A percentile compares a stretch with the other conserved stretches of the same genome.
Evolutionary conservation across 1,140 invertebrate genomes (phyloP).

Genomic region (Elysia chlorotica): DNA sequence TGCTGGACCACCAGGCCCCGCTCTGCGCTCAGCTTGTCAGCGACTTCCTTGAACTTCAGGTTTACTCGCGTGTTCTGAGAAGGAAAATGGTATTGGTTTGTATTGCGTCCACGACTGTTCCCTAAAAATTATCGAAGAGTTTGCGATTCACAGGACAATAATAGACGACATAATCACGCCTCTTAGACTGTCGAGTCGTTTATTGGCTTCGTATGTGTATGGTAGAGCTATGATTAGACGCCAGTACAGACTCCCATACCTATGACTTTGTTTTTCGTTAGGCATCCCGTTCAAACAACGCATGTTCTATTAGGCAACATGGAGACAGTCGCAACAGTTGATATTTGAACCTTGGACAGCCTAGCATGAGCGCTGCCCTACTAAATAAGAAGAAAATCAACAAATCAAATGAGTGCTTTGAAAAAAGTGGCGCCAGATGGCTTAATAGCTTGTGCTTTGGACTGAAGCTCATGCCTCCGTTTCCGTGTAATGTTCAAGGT

Average conservation of each 20-base stretch:
- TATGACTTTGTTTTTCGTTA: background rate
- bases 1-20: constrained; percentile 34
- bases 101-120: too few relatives aligned
- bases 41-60: constrained; percentile 46
- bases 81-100: background rate
- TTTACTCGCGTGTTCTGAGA: constrained; percentile 47
- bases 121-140: background rate
- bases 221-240: background rate
- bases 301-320: too few relatives aligned
- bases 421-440: too few relatives aligned
- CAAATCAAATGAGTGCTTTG: too few relatives aligned
- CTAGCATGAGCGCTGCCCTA: too few relatives aligned
- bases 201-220: background rate
- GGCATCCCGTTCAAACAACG: too few relatives aligned
- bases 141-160: background rate
- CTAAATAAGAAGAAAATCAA: too few relatives aligned
- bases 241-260: background rate
- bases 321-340: too few relatives aligned
- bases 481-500: too few relatives aligned
- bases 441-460: too few relatives aligned
- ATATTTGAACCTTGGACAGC: too few relatives aligned
- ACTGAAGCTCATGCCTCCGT: too few relatives aligned
- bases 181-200: background rate
- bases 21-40: constrained; percentile 71
- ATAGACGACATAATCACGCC: background rate